phyloP scores from a whole-genome alignment of 2,888 invertebrate genomes.

The Tricholauxania praeusta region DNA sequence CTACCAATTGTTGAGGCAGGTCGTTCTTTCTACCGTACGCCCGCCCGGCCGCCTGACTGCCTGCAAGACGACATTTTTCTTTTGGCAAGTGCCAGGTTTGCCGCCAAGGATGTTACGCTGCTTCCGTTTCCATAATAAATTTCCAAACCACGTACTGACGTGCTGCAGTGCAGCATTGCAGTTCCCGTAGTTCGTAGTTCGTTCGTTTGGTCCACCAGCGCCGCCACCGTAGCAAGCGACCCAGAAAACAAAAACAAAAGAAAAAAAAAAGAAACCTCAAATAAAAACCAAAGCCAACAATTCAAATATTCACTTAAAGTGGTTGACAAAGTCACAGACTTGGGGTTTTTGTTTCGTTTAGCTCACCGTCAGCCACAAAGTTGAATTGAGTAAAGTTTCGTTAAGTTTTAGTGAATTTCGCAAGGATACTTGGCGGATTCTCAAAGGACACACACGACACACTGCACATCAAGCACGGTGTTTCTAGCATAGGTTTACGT shows the following conservation, averaged over 20 bases:
- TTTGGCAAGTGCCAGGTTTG: constrained; percentile 36
- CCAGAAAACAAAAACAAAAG: constrained; percentile 1
- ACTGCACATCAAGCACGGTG: constrained; percentile 12
- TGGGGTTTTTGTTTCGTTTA: constrained; percentile 9
- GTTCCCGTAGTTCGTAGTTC: constrained; percentile 39
- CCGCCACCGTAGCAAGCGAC: constrained; percentile 45
- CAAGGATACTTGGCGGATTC: constrained; percentile 23
- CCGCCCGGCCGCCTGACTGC: not conserved
- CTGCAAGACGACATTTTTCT: constrained; percentile 17
- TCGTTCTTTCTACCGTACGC: not conserved
- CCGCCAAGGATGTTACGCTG: constrained; percentile 43
- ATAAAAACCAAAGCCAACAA: constrained; percentile 49
- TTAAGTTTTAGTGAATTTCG: constrained; percentile 20
- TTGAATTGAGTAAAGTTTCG: constrained; percentile 14
- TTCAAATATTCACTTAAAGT: constrained; percentile 55
- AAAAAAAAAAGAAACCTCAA: constrained; percentile 12
- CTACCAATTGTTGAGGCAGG: constrained; percentile 31
- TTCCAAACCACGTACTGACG: constrained; percentile 66
- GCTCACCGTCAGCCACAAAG: constrained; percentile 29
- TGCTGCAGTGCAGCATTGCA: constrained; percentile 53
- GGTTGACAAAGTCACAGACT: constrained; percentile 45
- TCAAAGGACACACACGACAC: constrained; percentile 27
- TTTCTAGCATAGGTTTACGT: not conserved
- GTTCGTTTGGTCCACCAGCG: constrained; percentile 49
- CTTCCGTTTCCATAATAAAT: constrained; percentile 64